phyloP scores from a whole-genome alignment of 2,888 invertebrate species.

The Geophilus truncorum region DNA sequence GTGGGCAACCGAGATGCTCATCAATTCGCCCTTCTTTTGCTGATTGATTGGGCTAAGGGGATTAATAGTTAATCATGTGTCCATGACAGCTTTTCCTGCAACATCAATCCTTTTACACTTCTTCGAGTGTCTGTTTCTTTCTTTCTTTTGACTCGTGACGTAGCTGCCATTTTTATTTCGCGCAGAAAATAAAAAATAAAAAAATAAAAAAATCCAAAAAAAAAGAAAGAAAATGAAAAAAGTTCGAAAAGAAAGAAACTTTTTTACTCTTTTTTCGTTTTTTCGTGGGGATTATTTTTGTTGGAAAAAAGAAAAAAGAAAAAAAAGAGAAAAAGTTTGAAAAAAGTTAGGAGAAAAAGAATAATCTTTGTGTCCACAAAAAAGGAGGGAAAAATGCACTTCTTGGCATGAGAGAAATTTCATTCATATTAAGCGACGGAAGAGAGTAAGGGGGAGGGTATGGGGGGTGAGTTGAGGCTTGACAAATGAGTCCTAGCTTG shows the following conservation, averaged over 20 bases:
- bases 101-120: not conserved
- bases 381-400: not conserved
- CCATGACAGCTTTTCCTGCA: slow-evolving; percentile 15
- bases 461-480: not conserved
- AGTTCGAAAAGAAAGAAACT: not conserved
- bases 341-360: slow-evolving; percentile 3
- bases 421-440: slow-evolving; percentile 25
- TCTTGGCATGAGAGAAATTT: slow-evolving; percentile 27
- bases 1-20: slow-evolving; percentile 10
- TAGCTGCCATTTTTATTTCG: not conserved
- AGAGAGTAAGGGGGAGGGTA: not conserved
- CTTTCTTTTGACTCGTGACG: not conserved
- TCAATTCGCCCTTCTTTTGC: not conserved
- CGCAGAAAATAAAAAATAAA: too few relatives aligned
- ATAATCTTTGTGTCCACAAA: slow-evolving; percentile 25
- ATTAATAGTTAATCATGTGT: slow-evolving; percentile 30
- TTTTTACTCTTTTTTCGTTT: not conserved
- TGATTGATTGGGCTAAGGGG: slow-evolving; percentile 33
- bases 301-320: not conserved
- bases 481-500: slow-evolving; percentile 22
- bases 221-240: not conserved
- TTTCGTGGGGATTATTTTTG: slow-evolving; percentile 3
- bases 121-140: not conserved
- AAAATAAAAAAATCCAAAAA: too few relatives aligned
- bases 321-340: not conserved